A percentile compares a stretch with the other conserved stretches of the same genome.
Conservation (phyloP, 1,140 invertebrate genomes). For the Paralvinella palmiformis region DNA sequence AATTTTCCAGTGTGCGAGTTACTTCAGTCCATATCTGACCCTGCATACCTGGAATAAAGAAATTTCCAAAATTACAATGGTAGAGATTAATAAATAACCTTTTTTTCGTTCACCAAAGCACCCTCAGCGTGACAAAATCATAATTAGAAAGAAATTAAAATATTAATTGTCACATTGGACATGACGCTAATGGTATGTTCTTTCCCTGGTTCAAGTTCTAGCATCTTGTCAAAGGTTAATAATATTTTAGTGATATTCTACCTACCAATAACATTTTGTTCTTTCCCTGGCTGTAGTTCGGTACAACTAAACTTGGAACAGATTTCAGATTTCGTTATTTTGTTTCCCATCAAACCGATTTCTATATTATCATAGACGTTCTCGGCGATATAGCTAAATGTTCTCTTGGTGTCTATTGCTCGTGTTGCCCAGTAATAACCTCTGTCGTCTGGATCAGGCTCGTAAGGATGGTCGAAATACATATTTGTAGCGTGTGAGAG, state of each 20-base stretch:
- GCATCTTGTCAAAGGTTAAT: too few species aligned
- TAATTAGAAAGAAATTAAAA: too few species aligned
- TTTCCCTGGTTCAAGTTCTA: too few species aligned
- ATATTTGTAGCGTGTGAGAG: conserved; percentile 37
- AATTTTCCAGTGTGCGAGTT: conserved; percentile 26
- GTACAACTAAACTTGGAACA: not conserved
- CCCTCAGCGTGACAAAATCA: too few species aligned
- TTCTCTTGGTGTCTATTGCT: conserved; percentile 30
- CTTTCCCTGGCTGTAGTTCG: not conserved
- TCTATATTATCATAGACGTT: conserved; percentile 36
- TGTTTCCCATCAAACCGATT: conserved; percentile 8
- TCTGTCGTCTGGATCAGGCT: conserved; percentile 39
- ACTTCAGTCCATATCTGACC: conserved; percentile 36
- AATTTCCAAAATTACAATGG: not conserved
- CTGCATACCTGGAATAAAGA: conserved; percentile 29
- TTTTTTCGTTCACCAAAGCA: too few species aligned
- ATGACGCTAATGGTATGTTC: too few species aligned
- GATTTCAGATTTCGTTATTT: not conserved
- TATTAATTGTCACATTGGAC: too few species aligned
- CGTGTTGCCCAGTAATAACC: conserved; percentile 42
- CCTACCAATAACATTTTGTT: not conserved
- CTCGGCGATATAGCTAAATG: conserved; percentile 34
- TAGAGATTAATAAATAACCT: not conserved
- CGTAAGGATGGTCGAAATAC: conserved; percentile 45
- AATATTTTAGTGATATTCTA: too few species aligned